A percentile compares a stretch with the other conserved stretches of the same genome.
Evolutionary conservation across 2,888 invertebrate genomes (phyloP).

Genomic region (Onchidella celtica): DNA sequence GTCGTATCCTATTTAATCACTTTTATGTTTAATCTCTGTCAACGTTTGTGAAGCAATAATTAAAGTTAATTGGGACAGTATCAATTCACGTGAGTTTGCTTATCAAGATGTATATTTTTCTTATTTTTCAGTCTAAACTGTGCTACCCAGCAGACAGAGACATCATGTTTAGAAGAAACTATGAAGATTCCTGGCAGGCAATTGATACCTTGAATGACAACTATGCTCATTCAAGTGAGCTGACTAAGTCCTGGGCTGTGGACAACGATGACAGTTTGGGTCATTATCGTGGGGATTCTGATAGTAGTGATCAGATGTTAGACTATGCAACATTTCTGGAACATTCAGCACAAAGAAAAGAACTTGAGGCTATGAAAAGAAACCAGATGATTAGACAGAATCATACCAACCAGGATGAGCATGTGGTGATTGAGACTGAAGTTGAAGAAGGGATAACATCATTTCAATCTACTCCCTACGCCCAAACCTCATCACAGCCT

Average conservation of each 20-base stretch:
- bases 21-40: too few species aligned
- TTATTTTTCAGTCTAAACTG: slow-evolving; percentile 33
- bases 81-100: too few species aligned
- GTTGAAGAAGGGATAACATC: slow-evolving; percentile 41
- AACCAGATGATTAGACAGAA: background rate
- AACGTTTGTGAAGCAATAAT: too few species aligned
- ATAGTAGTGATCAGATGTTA: slow-evolving; percentile 41
- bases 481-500: background rate
- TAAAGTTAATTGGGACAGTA: too few species aligned
- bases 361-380: slow-evolving; percentile 1
- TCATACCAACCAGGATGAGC: background rate
- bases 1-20: too few species aligned
- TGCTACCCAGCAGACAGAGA: slow-evolving; percentile 51
- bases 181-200: slow-evolving; percentile 47
- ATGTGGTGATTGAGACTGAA: slow-evolving; percentile 36
- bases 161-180: slow-evolving; percentile 50
- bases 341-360: slow-evolving; percentile 18
- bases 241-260: slow-evolving; percentile 17
- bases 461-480: background rate
- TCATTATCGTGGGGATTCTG: slow-evolving; percentile 23
- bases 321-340: slow-evolving; percentile 54
- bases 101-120: too few species aligned
- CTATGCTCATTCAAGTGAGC: background rate
- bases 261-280: slow-evolving; percentile 13
- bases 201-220: slow-evolving; percentile 37